Evolutionary conservation across 1,140 invertebrate genomes (phyloP).

Genomic region (Littorina saxatilis): DNA sequence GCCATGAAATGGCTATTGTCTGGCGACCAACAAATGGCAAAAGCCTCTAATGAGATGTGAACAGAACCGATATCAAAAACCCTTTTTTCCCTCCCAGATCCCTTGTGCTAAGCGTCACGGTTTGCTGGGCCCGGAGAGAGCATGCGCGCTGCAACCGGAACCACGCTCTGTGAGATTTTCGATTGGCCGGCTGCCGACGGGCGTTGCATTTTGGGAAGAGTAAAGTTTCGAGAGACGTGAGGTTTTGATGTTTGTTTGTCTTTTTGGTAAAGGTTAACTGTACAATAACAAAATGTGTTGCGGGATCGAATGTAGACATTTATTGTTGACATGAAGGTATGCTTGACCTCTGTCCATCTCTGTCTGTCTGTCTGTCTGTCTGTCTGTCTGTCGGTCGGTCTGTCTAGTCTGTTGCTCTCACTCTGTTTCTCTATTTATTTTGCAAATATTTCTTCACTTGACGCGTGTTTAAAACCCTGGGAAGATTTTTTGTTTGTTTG

Average conservation of each 20-base stretch:
- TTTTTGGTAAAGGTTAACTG: neutral
- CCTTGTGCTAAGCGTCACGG: neutral
- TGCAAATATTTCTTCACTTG: too few relatives aligned
- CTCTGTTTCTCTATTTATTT: too few relatives aligned
- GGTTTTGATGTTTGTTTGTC: neutral
- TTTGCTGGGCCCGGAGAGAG: neutral
- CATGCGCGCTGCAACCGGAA: constrained; percentile 2
- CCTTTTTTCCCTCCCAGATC: neutral
- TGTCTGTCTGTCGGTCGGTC: too few relatives aligned
- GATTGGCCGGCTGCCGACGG: neutral
- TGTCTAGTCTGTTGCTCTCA: too few relatives aligned
- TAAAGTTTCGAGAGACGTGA: neutral
- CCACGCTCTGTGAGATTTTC: constrained; percentile 5
- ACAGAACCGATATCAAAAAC: neutral
- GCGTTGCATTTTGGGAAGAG: constrained; percentile 2
- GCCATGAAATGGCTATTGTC: constrained; percentile 19
- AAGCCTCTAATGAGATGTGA: constrained; percentile 16
- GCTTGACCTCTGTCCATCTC: neutral
- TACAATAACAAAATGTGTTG: too few relatives aligned
- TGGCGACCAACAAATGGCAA: neutral
- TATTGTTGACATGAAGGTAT: neutral
- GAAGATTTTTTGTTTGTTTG: too few relatives aligned
- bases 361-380: too few relatives aligned
- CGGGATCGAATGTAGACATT: too few relatives aligned
- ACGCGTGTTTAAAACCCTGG: too few relatives aligned